Evolutionary conservation across 2,113 vertebrate species (phyloP).

Genomic region (Xenus cinereus): DNA sequence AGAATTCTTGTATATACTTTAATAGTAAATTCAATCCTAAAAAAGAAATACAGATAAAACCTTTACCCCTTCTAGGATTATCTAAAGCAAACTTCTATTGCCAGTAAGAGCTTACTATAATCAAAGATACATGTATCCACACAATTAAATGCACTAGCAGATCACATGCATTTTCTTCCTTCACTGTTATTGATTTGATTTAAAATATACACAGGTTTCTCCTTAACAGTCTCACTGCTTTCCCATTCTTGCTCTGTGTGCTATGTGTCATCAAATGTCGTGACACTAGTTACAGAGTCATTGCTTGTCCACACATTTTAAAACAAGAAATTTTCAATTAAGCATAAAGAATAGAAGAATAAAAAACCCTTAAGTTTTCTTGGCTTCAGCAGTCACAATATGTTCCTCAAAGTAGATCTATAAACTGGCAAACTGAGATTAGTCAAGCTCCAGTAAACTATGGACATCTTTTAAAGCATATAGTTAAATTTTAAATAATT

Average conservation of each 20-base stretch:
- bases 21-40: background rate
- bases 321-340: background rate
- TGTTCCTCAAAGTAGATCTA: background rate
- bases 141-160: background rate
- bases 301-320: background rate
- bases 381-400: background rate
- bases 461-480: background rate
- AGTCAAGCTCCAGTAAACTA: background rate
- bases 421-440: background rate
- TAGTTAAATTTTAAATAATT: background rate
- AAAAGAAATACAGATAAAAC: background rate
- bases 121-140: background rate
- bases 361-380: background rate
- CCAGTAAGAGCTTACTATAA: background rate
- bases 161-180: background rate
- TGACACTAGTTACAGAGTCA: background rate
- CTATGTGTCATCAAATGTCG: background rate
- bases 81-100: background rate
- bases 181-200: background rate
- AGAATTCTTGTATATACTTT: background rate
- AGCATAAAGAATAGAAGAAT: background rate
- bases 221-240: background rate
- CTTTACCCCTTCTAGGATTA: background rate
- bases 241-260: background rate
- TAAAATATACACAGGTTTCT: background rate